Evolutionary conservation across 2,888 invertebrate genomes (phyloP).

Genomic region (Callyntrura sp.): DNA sequence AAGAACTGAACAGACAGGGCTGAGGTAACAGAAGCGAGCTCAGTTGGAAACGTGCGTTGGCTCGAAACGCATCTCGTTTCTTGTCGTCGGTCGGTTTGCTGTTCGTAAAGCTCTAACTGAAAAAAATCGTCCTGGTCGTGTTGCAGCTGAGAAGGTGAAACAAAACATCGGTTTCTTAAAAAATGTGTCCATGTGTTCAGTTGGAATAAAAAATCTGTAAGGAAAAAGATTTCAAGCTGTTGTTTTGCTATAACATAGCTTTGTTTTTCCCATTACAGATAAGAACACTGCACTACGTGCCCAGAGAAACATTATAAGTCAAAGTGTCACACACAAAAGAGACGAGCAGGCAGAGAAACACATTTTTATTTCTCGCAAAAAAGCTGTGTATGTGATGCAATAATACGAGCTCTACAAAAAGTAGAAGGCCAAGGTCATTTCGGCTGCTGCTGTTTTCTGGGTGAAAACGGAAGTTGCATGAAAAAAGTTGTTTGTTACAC

Average conservation of each 20-base stretch:
- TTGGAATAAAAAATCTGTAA: not conserved
- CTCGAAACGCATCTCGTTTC: constrained; percentile 39
- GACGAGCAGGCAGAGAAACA: not conserved
- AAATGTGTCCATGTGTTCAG: not conserved
- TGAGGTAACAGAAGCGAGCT: not conserved
- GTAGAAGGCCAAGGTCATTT: not conserved
- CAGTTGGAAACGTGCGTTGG: constrained; percentile 45
- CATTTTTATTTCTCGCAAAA: not conserved
- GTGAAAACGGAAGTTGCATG: constrained; percentile 8
- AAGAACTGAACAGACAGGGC: not conserved
- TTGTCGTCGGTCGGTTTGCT: not conserved
- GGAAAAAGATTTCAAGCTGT: not conserved
- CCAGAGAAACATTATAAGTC: not conserved
- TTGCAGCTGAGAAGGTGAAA: not conserved
- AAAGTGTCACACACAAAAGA: not conserved
- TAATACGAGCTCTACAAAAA: not conserved
- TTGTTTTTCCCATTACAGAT: not conserved
- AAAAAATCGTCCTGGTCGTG: not conserved
- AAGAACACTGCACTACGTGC: not conserved
- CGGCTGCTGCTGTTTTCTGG: no score
- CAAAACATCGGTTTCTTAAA: not conserved
- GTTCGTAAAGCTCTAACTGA: not conserved
- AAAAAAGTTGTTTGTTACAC: not conserved
- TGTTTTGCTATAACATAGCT: no score
- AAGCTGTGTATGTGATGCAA: not conserved